These are phyloP conservation scores for Buteo buteo DNA, from an alignment of 2,113 vertebrate species.

Conservation along the genomic window DNA sequence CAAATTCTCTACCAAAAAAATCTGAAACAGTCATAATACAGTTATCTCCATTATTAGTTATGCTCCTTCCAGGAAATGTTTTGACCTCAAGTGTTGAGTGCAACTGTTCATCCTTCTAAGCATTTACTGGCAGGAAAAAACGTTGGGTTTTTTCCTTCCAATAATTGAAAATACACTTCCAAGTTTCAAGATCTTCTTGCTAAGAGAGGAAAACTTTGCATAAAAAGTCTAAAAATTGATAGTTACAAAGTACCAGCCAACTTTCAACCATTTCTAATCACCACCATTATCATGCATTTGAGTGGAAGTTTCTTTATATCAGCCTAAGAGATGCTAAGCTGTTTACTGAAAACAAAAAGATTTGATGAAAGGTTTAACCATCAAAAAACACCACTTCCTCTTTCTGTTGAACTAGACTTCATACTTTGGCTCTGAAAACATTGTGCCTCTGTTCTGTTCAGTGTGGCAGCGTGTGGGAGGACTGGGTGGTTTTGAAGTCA, in stretches of 20 bases:
- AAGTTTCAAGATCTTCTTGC: neutral
- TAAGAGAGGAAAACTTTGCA: neutral
- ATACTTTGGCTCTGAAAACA: neutral
- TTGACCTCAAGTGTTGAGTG: neutral
- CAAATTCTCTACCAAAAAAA: neutral
- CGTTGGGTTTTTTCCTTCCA: neutral
- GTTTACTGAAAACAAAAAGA: neutral
- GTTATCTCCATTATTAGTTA: neutral
- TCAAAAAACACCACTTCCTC: neutral
- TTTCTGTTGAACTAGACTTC: neutral
- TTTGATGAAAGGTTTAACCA: neutral
- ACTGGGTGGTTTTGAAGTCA: neutral
- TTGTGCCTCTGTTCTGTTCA: neutral
- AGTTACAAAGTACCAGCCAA: neutral
- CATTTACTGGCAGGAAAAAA: neutral
- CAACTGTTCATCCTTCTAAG: neutral
- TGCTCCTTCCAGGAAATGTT: neutral
- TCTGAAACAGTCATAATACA: neutral
- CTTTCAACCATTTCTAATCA: neutral
- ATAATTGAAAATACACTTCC: neutral
- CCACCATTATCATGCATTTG: fast-evolving
- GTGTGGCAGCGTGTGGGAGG: neutral
- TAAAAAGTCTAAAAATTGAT: neutral
- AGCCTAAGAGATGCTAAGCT: neutral
- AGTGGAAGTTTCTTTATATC: neutral